Base-by-base conservation (phyloP, 1,140 invertebrate species). In the Sitophilus oryzae region DNA sequence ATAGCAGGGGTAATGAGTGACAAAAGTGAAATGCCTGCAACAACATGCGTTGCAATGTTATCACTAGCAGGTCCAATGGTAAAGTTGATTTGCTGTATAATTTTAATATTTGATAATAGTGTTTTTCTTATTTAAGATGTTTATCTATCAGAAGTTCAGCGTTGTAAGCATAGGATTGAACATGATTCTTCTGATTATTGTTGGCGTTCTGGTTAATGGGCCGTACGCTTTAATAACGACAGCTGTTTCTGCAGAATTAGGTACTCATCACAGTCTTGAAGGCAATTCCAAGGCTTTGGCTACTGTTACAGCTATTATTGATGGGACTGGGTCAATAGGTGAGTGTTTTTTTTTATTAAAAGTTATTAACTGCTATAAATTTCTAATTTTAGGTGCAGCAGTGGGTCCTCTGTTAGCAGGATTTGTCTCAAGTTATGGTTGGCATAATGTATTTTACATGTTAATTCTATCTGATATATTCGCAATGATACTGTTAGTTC, bases 141-240 rank as follows among this genome's bases (percentile, higher is more conserved):
- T 90, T 58, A 67, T 89, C 9, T 94, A 93, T 69, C 79, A 91
- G 70, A 72, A 74, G 50, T 82, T 83, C 66, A 88, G 88, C 20
- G 77, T 79, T 21, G 63, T 75, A 15, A 82, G 78, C 53, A 67
- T 86, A 14, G 65, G 63, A 2, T 62, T 81, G 1, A 91, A 86
- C 69, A 77, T 88, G 42, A 61, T 81, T 25, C 69, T 97, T 40
- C 76, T 96, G 50, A 67, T 94, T 19, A 40, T 88, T 10, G 82
- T 83, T 52, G 94, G 94, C 16, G 67, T 86, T 53, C 74, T 96
- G 34, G 93, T 97, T 0, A 97, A 97, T 74, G 94, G 93, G 1
- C 94, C 94, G 1, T 97, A 97, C 73, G 89, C 92, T 18, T 75
- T 98, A 15, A 97, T 98, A 66, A 97, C 94, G 10, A 97, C 95